Conservation (phyloP, 2,113 vertebrate species). For the Daboia siamensis region DNA sequence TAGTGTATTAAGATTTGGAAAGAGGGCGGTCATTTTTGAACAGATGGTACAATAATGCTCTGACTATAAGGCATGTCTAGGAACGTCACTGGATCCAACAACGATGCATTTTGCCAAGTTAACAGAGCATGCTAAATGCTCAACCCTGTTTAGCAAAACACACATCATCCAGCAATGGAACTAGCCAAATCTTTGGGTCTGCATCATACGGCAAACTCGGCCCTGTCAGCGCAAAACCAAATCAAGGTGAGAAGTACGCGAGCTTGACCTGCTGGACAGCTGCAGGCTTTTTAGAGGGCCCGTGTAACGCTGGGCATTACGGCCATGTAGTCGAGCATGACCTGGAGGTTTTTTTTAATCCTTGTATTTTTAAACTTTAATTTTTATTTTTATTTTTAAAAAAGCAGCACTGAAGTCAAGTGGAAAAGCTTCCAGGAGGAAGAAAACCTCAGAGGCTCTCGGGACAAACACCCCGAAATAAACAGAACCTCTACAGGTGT, state of each 20-base stretch:
- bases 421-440: neutral
- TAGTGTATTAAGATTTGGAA: neutral
- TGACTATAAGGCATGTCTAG: neutral
- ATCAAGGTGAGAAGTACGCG: neutral
- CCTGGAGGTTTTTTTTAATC: too few species aligned
- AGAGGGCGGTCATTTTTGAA: neutral
- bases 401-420: neutral
- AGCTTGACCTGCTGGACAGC: neutral
- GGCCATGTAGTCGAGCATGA: too few species aligned
- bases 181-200: neutral
- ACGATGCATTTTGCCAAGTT: neutral
- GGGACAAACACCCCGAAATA: neutral
- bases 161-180: neutral
- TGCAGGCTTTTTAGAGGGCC: neutral
- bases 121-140: neutral
- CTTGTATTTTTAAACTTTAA: too few species aligned
- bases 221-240: neutral
- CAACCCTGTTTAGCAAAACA: neutral
- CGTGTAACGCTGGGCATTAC: neutral
- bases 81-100: neutral
- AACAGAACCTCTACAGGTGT: neutral
- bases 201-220: neutral
- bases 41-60: neutral
- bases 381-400: neutral
- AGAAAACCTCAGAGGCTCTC: neutral